phyloP scores from a whole-genome alignment of 2,888 invertebrate species.

The Scotopteryx bipunctaria region DNA sequence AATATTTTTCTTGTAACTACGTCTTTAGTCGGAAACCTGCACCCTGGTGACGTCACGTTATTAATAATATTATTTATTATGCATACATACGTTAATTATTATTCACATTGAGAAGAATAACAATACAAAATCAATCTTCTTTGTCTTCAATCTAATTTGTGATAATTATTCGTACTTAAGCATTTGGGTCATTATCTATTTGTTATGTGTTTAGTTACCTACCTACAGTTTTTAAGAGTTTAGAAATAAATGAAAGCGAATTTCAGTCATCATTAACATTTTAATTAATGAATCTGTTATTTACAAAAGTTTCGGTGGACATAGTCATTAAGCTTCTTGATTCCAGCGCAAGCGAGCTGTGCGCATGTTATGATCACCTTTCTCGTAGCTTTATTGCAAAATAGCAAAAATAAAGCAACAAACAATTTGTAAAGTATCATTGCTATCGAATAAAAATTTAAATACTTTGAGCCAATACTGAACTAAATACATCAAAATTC shows the following conservation, averaged over 20 bases:
- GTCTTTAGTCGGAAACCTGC: too few species aligned
- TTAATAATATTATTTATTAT: too few species aligned
- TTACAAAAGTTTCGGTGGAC: slow-evolving; percentile 80
- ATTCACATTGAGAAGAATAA: too few species aligned
- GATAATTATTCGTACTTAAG: too few species aligned
- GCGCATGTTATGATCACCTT: slow-evolving; percentile 37
- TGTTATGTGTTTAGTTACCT: too few species aligned
- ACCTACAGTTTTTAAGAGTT: neutral
- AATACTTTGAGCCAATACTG: slow-evolving; percentile 80
- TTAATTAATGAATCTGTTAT: slow-evolving; percentile 78
- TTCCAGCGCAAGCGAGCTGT: slow-evolving; percentile 48
- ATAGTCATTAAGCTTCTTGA: slow-evolving; percentile 62
- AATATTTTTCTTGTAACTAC: slow-evolving; percentile 8
- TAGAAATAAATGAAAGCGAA: slow-evolving; percentile 47
- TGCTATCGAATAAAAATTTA: slow-evolving; percentile 31
- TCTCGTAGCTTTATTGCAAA: slow-evolving; percentile 22
- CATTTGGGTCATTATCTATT: too few species aligned
- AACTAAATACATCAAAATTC: slow-evolving; percentile 47
- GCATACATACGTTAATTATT: too few species aligned
- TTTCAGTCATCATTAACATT: slow-evolving; percentile 72
- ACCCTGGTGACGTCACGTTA: too few species aligned
- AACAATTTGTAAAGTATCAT: slow-evolving; percentile 41
- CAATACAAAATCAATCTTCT: too few species aligned
- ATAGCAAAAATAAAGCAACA: slow-evolving; percentile 29
- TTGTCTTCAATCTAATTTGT: too few species aligned